Evolutionary conservation across 2,113 vertebrate genomes (phyloP).

Genomic region (Rhabdomys dilectus): DNA sequence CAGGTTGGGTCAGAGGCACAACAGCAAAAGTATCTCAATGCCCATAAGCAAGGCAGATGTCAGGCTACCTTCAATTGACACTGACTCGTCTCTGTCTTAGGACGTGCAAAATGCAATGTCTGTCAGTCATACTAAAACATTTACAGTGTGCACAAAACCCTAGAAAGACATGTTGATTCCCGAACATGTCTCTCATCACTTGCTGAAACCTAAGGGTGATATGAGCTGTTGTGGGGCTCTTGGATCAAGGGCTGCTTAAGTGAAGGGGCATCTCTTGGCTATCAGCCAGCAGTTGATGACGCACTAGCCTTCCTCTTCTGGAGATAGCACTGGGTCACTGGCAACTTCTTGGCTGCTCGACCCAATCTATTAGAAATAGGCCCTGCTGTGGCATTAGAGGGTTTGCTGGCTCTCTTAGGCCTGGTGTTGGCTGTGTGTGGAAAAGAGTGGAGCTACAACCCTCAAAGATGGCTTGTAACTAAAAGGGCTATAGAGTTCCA

Average conservation of each 20-base stretch:
- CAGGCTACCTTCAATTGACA: neutral
- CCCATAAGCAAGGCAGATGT: neutral
- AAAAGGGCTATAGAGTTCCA: accelerated
- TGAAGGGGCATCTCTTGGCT: neutral
- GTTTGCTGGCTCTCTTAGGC: no score
- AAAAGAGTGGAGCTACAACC: neutral
- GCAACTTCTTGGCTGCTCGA: neutral
- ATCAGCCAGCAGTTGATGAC: neutral
- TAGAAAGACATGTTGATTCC: neutral
- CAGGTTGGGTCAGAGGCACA: neutral
- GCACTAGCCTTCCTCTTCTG: neutral
- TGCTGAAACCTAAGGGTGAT: neutral
- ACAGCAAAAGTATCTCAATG: neutral
- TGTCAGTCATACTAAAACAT: constrained; percentile 39
- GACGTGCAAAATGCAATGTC: neutral
- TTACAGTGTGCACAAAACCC: constrained; percentile 35
- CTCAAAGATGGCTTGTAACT: neutral
- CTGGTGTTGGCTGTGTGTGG: neutral
- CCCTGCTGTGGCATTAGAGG: neutral
- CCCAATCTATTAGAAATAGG: neutral
- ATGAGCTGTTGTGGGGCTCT: neutral
- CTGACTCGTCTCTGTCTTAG: neutral
- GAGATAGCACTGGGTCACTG: neutral
- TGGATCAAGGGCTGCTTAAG: neutral
- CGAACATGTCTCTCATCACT: neutral